Base-by-base conservation (phyloP, 2,888 invertebrate species). In the Lithophane semibrunnea region DNA sequence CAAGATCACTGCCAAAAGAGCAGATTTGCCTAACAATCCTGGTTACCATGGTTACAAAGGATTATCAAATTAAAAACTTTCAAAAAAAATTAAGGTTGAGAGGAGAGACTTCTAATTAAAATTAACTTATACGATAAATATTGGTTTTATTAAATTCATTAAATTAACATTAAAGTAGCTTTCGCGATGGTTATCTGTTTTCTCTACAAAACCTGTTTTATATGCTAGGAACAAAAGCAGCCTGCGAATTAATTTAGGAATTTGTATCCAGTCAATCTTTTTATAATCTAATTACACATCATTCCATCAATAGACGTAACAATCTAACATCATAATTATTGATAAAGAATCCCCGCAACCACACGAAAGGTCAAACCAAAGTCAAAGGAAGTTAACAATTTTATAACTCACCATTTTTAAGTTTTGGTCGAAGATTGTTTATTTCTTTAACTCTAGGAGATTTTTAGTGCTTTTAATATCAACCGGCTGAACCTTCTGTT, bases 361-460 rank as follows among this genome's bases (percentile, higher is more conserved):
- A 71, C 66, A 73, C 44, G 75, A 77, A 79, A 96, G 96, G 96
- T 96, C 96, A 95, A 90, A 84, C 89, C 92, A 95, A 96, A 94
- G 96, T 96, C 96, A 95, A 88, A 91, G 90, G 88, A 90, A 90
- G 73, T 80, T 86, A 81, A 67, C 66, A 82, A 73, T 77, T 63
- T 76, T 77, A 77, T 71, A 80, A 91, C 95, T 94, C 91, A 96
- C 96, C 96, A 96, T 95, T 90, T 89, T 90, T 74, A 71, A 74
- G 18, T 69, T 75, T 72, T 72, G 5, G 0, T 75, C 16, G 16
- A 56, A 37, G 63, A 58, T 63, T 63, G 49, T 42, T 72, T 76
- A 72, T 80, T 85, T 73, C 12, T 72, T 61, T 75, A 67, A 68
- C 4, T 73, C 1, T 54, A 47, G 16, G 61, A 73, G 65, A 69